Percentiles rank a stretch among this genome's conserved stretches.
These are phyloP conservation scores for Phaethornis superciliosus DNA, from an alignment of 2,113 vertebrate genomes.

Conservation along the genomic window DNA sequence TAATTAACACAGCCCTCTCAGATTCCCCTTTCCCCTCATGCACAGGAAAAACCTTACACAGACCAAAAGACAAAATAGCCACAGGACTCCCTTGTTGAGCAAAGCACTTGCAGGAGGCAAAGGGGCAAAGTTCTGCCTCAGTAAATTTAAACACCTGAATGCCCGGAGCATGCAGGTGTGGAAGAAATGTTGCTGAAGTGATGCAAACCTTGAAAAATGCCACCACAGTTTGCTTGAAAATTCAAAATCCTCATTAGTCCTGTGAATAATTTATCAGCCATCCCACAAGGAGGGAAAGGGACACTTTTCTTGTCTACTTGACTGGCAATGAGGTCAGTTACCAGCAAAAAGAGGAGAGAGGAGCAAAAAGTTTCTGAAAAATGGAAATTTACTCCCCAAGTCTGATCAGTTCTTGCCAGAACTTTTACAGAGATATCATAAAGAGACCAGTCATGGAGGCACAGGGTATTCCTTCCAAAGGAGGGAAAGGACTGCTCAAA, in stretches of 20 bases:
- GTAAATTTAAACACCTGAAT: conserved; percentile 72
- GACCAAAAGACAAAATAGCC: conserved; percentile 60
- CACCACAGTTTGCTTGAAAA: conserved; percentile 53
- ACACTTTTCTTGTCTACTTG: conserved; percentile 58
- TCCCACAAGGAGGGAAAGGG: conserved; percentile 39
- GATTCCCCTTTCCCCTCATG: conserved; percentile 22
- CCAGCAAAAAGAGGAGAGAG: neutral
- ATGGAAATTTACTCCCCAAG: neutral
- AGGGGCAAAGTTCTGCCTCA: neutral
- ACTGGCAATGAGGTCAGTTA: conserved; percentile 12
- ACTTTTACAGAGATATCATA: conserved; percentile 35
- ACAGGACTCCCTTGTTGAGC: conserved; percentile 58
- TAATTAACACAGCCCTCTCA: conserved; percentile 35
- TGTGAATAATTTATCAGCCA: conserved; percentile 75
- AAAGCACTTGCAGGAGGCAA: neutral
- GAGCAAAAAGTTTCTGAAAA: conserved; percentile 9
- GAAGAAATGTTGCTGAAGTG: conserved; percentile 40
- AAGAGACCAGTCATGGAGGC: conserved; percentile 17
- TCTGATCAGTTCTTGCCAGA: conserved; percentile 26
- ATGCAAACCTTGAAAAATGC: conserved; percentile 60
- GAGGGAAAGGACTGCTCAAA: neutral
- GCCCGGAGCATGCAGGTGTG: conserved; percentile 78
- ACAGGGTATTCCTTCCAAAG: conserved; percentile 1
- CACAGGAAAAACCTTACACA: neutral
- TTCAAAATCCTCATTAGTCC: conserved; percentile 53